Conservation (phyloP, 2,113 vertebrate species). For the Limanda limanda region DNA sequence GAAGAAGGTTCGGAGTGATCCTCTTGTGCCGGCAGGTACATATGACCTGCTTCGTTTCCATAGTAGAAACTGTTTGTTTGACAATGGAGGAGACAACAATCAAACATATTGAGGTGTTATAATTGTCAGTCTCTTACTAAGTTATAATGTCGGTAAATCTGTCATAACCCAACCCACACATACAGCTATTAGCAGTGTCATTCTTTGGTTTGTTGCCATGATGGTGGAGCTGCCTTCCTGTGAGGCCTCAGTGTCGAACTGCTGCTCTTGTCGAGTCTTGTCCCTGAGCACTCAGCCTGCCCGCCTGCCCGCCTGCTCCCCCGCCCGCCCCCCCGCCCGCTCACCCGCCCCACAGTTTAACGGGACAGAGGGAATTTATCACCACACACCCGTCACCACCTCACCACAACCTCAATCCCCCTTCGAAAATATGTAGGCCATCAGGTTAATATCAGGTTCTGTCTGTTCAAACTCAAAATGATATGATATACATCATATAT, state of each 20-base stretch:
- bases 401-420: too few relatives aligned
- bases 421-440: too few relatives aligned
- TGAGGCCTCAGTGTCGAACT: not conserved
- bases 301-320: constrained; percentile 19
- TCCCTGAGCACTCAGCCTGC: constrained; percentile 29
- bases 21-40: constrained; percentile 13
- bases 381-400: constrained; percentile 5
- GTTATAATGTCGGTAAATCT: not conserved
- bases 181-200: not conserved
- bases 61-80: too few relatives aligned
- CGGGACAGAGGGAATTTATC: constrained; percentile 1
- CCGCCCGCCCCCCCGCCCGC: not conserved
- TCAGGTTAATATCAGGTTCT: too few relatives aligned
- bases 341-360: constrained; percentile 2
- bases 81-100: too few relatives aligned
- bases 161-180: too few relatives aligned
- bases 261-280: constrained; percentile 64
- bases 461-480: too few relatives aligned
- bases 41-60: not conserved
- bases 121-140: not conserved
- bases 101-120: not conserved
- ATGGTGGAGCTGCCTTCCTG: not conserved
- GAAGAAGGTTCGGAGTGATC: constrained; percentile 6
- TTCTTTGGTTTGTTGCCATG: constrained; percentile 42
- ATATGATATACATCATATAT: too few relatives aligned